Evolutionary conservation across 2,113 vertebrate species (phyloP), one percentile per base, ranked within the genome.

Genomic region (Eurystomus gularis): DNA sequence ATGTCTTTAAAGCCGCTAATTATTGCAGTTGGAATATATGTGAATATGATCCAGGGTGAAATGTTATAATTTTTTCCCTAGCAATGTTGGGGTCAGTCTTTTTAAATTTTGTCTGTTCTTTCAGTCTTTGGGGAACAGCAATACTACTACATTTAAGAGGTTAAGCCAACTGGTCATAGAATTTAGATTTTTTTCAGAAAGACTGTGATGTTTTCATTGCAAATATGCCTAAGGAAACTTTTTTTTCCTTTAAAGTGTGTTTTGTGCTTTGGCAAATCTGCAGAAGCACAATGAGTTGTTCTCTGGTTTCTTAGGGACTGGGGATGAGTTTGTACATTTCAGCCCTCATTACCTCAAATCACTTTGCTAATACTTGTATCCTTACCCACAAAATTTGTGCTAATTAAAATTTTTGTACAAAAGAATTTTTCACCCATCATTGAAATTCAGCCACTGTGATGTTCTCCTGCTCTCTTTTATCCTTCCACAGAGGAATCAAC

Each of bases 1-100:
- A 40, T 88, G 64, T 77, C 71, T 90, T 78, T 66, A 93, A 71
- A 83, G 72, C 33, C 40, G 39, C 88, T 86, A 91, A 91, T 93
- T 92, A 88, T 19, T 94, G 70, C 69, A 76, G 39, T 18, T 81
- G 57, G 68, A 79, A 35, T 64, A 40, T 70, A 33, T 55, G 51
- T 86, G 86, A 90, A 78, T 86, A 70, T 29, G 69, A 92, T 68
- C 20, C n/a, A 55, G 68, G 68, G 72, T 84, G 79, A 92, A 93
- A 88, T 29, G 31, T 71, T 60, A 21, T 40, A 8, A 13, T 70
- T 70, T 90, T 82, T 80, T 51, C 31, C 75, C 31, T 35, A 28
- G 61, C 15, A 72, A 4, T 29, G 20, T 52, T 70, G 71, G 31
- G 39, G 23, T 80, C 0, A 0, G 26, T 77, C 31, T 37, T n/a